Percentiles rank a stretch among this genome's conserved stretches.
These are phyloP conservation scores for Entomobrya proxima DNA, from an alignment of 2,888 invertebrate species.

Conservation along the genomic window DNA sequence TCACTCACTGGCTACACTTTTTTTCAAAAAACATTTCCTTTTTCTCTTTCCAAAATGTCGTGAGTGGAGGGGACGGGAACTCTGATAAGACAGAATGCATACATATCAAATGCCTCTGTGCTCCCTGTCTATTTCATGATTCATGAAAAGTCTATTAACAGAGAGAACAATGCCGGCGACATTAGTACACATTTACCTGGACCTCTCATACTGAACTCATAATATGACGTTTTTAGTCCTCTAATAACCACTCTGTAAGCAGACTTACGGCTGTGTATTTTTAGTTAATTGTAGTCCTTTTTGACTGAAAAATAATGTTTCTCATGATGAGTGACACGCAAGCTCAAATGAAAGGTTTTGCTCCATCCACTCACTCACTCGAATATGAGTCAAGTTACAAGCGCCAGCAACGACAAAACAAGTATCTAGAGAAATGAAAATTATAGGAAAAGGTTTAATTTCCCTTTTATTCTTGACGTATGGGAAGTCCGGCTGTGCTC, in stretches of 20 bases:
- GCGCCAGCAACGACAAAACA: neutral
- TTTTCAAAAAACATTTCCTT: no score
- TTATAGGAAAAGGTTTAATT: constrained; percentile 22
- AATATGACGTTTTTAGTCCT: constrained; percentile 55
- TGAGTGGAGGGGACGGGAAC: no score
- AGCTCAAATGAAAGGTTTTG: constrained; percentile 54
- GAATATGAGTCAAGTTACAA: neutral
- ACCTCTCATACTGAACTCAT: neutral
- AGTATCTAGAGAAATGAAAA: neutral
- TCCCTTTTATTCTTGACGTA: constrained; percentile 15
- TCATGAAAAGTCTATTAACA: constrained; percentile 5
- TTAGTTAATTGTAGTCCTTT: constrained; percentile 62
- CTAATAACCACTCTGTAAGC: constrained; percentile 45
- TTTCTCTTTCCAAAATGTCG: no score
- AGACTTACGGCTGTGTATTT: constrained; percentile 25
- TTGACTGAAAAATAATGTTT: constrained; percentile 32
- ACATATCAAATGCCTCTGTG: no score
- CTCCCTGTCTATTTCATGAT: no score
- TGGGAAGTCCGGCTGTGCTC: constrained; percentile 22
- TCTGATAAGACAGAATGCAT: no score
- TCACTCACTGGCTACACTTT: no score
- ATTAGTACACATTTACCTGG: constrained; percentile 13
- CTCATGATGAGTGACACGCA: constrained; percentile 65
- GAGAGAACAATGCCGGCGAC: constrained; percentile 20
- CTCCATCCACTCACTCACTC: neutral